A percentile compares a stretch with the other conserved stretches of the same genome.
These are phyloP conservation scores for Augiades crinisus DNA, from an alignment of 2,888 invertebrate species.

Conservation along the genomic window DNA sequence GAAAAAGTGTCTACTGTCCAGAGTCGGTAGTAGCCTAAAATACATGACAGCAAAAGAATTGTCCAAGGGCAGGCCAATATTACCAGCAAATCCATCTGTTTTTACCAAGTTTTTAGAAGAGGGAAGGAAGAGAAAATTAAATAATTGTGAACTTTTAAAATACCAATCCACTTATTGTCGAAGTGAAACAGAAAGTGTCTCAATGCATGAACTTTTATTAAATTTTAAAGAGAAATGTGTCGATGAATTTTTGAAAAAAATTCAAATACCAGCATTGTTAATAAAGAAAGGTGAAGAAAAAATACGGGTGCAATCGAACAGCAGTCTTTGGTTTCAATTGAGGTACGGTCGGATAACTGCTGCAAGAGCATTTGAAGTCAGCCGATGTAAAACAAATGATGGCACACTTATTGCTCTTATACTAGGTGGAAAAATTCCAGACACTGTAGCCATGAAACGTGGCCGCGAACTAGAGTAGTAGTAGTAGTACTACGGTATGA, in stretches of 20 bases:
- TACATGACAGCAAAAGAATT: slow-evolving; percentile 37
- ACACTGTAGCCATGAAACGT: not conserved
- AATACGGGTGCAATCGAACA: slow-evolving; percentile 31
- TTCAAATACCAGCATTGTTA: slow-evolving; percentile 10
- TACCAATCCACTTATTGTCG: slow-evolving; percentile 30
- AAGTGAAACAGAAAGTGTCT: slow-evolving; percentile 8
- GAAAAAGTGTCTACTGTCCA: slow-evolving; percentile 39
- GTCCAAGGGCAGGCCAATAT: slow-evolving; percentile 30
- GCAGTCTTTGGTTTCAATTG: slow-evolving; percentile 39
- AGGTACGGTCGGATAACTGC: slow-evolving; percentile 44
- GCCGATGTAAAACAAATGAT: slow-evolving; percentile 38
- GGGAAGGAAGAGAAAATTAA: slow-evolving; percentile 33
- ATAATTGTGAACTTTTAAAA: slow-evolving; percentile 36
- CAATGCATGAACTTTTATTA: slow-evolving; percentile 30
- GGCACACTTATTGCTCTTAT: slow-evolving; percentile 32
- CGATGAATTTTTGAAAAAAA: slow-evolving; percentile 29
- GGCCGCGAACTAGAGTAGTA: not conserved
- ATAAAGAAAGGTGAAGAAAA: slow-evolving; percentile 25
- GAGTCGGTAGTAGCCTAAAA: slow-evolving; percentile 39
- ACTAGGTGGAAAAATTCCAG: not conserved
- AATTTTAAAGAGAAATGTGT: slow-evolving; percentile 31
- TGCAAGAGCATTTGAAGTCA: slow-evolving; percentile 40
- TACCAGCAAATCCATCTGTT: slow-evolving; percentile 30
- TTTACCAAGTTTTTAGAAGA: slow-evolving; percentile 33
- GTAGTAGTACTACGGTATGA: too few relatives aligned